Base-by-base conservation (phyloP, 2,113 vertebrate genomes). In the Hemiscyllium ocellatum region DNA sequence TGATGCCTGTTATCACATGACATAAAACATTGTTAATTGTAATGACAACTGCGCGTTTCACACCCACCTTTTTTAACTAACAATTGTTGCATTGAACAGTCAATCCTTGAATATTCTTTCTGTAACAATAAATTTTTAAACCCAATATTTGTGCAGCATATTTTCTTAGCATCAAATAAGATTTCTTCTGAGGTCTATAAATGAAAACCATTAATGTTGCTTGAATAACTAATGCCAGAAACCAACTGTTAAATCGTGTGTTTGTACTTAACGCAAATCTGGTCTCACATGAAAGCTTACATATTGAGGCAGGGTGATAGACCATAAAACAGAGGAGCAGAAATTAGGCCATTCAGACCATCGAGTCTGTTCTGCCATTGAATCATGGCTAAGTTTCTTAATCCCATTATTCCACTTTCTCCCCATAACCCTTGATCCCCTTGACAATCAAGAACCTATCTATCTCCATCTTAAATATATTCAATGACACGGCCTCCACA, bases 1-100 rank as follows among this genome's bases (percentile, higher is more conserved):
- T 95, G 94, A 95, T 95, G 69, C 37, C 56, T 50, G 69, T 95
- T 95, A 95, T 69, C 66, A 70, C 47, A 72, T 69, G 72, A 70
- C 69, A 70, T 70, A 95, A 95, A 95, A 76, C 94, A 95, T 95
- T 72, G 68, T 95, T 95, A 95, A 72, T 76, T 95, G 94, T 26
- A 95, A 29, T 72, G 52, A 93, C 61, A 93, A 93, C 65, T 93
- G 94, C 42, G 37, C 94, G 76, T 76, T 95, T 68, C 72, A 70
- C 94, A 33, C 94, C 94, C 94, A 95, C 94, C 69, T 95, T 95
- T 91, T 76, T 29, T 24, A 72, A 95, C 68, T 50, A 95, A 95
- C 94, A 95, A 95, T 95, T 76, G 70, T 33, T 72, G 68, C 69
- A 47, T 76, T 76, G 68, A 95, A 61, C 37, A 72, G 69, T 94